Conservation (phyloP, 2,888 invertebrate genomes). For the Cephalotes varians region DNA sequence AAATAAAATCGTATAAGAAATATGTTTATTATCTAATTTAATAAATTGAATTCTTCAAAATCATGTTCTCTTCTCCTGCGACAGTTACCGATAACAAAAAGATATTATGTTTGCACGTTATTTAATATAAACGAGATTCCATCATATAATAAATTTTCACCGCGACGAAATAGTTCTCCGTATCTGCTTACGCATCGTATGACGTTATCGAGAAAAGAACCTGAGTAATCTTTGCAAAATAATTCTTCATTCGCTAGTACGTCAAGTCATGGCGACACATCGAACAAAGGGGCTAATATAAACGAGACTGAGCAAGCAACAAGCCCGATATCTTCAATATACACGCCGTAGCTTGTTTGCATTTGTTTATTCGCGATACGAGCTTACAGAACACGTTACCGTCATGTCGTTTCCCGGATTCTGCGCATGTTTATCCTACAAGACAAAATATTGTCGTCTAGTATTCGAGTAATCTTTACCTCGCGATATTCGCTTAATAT, state of each 20-base stretch:
- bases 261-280: slow-evolving; percentile 5
- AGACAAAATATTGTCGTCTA: not conserved
- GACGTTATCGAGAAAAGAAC: not conserved
- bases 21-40: not conserved
- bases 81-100: not conserved
- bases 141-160: slow-evolving; percentile 1
- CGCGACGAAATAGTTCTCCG: not conserved
- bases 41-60: not conserved
- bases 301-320: slow-evolving; percentile 62
- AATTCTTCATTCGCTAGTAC: not conserved
- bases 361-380: slow-evolving; percentile 67
- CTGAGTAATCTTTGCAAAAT: slow-evolving; percentile 22
- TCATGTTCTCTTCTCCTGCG: not conserved
- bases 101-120: not conserved
- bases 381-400: slow-evolving; percentile 54
- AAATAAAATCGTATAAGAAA: slow-evolving; percentile 1
- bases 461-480: not conserved
- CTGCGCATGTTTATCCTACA: slow-evolving; percentile 40
- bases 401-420: slow-evolving; percentile 53
- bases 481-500: not conserved
- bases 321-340: slow-evolving; percentile 68
- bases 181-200: not conserved
- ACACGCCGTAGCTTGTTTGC: slow-evolving; percentile 66
- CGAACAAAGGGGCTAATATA: slow-evolving; percentile 65
- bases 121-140: not conserved